Conservation (phyloP, 2,888 invertebrate species). For the Tetranychus piercei region DNA sequence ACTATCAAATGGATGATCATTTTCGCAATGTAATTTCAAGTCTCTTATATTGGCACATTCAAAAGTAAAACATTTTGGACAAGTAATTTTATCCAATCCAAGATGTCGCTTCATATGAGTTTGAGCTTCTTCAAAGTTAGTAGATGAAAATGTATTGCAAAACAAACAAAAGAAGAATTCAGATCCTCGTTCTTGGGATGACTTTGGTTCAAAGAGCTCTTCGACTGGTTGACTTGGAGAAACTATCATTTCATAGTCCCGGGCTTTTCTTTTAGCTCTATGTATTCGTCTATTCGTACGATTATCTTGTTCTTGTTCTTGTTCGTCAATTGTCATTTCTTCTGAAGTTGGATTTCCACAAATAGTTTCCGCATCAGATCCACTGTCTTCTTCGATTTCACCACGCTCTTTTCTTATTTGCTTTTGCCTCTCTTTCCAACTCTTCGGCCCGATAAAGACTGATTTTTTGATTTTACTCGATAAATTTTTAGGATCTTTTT, state of each 20-base stretch:
- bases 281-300: not conserved
- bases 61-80: not conserved
- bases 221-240: not conserved
- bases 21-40: not conserved
- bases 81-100: not conserved
- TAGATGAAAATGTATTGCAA: not conserved
- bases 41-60: not conserved
- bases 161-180: not conserved
- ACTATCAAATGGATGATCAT: not conserved
- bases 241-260: not conserved
- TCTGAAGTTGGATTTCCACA: too few species aligned
- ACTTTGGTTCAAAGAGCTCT: not conserved
- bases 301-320: not conserved
- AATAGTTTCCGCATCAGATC: not conserved
- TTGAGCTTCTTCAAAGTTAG: not conserved
- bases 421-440: not conserved
- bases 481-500: slow-evolving; percentile 2
- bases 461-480: not conserved
- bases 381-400: not conserved
- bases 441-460: not conserved
- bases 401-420: not conserved
- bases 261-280: not conserved
- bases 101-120: not conserved
- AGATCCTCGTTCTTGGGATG: not conserved
- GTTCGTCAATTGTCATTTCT: not conserved